Evolutionary conservation across 2,797 vertebrate species (phyloP), one percentile per base, ranked within the genome.

Genomic region (Antennarius maculatus): DNA sequence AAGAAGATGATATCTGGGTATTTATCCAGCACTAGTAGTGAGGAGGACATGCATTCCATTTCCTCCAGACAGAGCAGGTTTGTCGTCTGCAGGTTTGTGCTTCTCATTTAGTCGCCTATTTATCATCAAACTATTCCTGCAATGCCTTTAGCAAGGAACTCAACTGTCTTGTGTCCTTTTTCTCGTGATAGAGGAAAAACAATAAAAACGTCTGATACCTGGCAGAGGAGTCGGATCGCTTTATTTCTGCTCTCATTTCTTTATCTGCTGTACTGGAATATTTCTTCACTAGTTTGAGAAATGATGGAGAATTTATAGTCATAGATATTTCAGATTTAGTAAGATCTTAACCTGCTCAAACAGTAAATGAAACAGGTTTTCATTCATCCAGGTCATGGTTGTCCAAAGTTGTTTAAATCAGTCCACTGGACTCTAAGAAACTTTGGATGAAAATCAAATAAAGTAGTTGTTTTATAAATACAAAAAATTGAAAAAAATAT

Each of bases 271-370:
- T 2, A 16, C 17, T 31, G 6, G 9, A 64, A 28, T 48, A 49
- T 56, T 45, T 54, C 14, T 61, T 60, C 16, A 51, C 29, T 42
- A 59, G 49, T 62, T 60, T 46, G 27, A 45, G 51, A 59, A 39
- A 46, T 7, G 7, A 58, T 51, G 51, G 0, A 45, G 53, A 27
- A 28, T 58, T 47, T 27, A 65, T 5, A 17, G 3, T 23, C 2
- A 0, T 34, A 11, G 7, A 51, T 55, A 7, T 47, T 57, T 3
- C 13, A 1, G 12, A 2, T 28, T 37, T 29, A 59, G 13, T 54
- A 66, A 43, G 15, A 29, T 45, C n/a, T 54, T 17, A 18, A 48
- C 27, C 5, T 17, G 11, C 29, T 13, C 15, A 4, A 51, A 23
- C 11, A 43, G 13, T 45, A 68, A 52, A 71, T 75, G 12, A 61